Percentiles rank a stretch among this genome's conserved stretches.
Conservation (phyloP, 2,113 vertebrate species). For the Cryptotis parvus region DNA sequence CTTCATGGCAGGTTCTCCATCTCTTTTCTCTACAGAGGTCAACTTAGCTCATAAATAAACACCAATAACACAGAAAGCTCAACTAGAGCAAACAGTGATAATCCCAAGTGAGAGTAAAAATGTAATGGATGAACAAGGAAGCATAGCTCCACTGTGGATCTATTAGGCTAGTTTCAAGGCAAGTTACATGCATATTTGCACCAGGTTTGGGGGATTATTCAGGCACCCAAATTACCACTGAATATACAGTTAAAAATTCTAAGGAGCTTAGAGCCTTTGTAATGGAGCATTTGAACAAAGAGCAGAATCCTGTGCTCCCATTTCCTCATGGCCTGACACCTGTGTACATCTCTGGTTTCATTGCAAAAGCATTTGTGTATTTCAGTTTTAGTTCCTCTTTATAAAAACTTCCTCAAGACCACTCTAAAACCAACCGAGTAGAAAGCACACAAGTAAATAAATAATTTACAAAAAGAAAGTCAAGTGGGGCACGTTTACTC, state of each 20-base stretch:
- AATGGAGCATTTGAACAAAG: no score
- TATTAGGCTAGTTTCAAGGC: background rate
- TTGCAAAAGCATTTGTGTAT: background rate
- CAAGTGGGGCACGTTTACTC: background rate
- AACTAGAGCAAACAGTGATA: no score
- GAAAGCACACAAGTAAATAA: background rate
- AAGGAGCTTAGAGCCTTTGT: no score
- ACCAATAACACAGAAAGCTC: no score
- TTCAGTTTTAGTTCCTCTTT: background rate
- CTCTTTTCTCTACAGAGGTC: no score
- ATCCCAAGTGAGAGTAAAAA: no score
- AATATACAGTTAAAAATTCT: fast-evolving
- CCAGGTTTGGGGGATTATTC: background rate
- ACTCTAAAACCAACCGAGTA: background rate
- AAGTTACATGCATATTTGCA: no score
- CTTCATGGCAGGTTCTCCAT: no score
- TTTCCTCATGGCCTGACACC: background rate
- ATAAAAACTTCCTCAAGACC: background rate
- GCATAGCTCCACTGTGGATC: no score
- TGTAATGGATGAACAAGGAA: no score
- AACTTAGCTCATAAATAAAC: no score
- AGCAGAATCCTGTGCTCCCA: background rate
- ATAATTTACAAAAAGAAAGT: background rate
- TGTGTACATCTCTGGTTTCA: background rate
- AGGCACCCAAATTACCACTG: background rate